Evolutionary conservation across 2,888 invertebrate species (phyloP), one percentile per base, ranked within the genome.

Genomic region (Calameuta filiformis): DNA sequence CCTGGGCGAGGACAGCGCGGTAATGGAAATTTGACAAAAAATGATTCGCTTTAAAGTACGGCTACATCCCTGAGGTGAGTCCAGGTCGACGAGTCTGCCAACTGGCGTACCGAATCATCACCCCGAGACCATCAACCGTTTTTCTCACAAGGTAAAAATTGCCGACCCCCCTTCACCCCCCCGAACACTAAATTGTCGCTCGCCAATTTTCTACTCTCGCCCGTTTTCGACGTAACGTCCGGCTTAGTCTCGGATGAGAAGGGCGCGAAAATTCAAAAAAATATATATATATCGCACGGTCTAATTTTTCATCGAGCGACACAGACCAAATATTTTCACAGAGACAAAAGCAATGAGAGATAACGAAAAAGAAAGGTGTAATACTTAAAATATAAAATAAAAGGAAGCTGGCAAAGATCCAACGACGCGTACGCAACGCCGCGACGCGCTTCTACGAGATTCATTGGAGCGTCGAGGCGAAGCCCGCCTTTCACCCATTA

Each of bases 1-100:
- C 81, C 79, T 40, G 31, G 75, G 80, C 82, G 88, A 84, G 85
- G 85, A 87, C 86, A 87, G 84, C 81, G 83, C 81, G 82, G 83
- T 89, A 89, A 91, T 90, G 87, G 87, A 85, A 89, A 88, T 88
- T 87, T 84, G 87, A 86, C 85, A 86, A 90, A 87, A 89, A 89
- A 83, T 80, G 82, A 82, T 81, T 83, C 86, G 83, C 86, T 85
- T 87, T 84, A 87, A 85, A 82, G 78, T 77, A 68, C 79, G 79
- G 79, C 81, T 80, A 78, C 78, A 78, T 69, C 73, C 35, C 71
- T 31, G 31, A 83, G 81, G 83, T 83, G 82, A 84, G 83, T 76
- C 81, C 77, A 81, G 81, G 78, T 76, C 80, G 79, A 77, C 68
- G 80, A 78, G 75, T 35, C 83, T 79, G 79, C 85, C 87, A 89